Base-by-base conservation (phyloP, 2,888 invertebrate genomes). In the Mermis nigrescens region DNA sequence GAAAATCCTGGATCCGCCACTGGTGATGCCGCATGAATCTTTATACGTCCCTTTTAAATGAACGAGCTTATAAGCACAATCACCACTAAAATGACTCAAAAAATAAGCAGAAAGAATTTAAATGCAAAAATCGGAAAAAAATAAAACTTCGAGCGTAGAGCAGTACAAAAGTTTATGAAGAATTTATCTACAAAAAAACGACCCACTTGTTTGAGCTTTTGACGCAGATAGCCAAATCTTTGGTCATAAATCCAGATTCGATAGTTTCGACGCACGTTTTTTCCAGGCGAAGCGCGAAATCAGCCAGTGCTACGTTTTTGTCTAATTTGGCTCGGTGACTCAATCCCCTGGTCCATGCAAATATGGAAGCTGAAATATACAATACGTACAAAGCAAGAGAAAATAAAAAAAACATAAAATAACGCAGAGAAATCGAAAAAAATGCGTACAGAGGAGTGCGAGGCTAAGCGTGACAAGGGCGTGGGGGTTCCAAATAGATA, bases 191-290 rank as follows among this genome's bases (percentile, higher is more conserved):
- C 12, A 7, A 12, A 7, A 22, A n/a, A 29, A 28, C n/a, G 19
- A 83, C 83, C 66, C 81, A 83, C 75, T 79, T 82, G 61, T 69
- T 70, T 82, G 87, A 84, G 63, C 92, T 92, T 77, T 94, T 94
- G 69, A 95, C 84, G 73, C 95, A 95, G 73, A 94, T 89, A 52
- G 95, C 95, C 72, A 98, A 80, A 80, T 98, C 98, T 75, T 98
- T 98, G 58, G 98, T 98, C 91, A 98, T 92, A 65, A 80, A 78
- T 31, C 95, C 95, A 60, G 83, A 78, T 75, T 98, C 92, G 65
- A 98, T 92, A 0, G 95, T 95, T 66, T 86, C 85, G 62, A 95
- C 76, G 76, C 95, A 95, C 24, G 90, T 91, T 63, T 80, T 79
- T 71, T 94, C 94, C n/a, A 62, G 46, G 31, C 52, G 4, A 26